These are phyloP conservation scores for Parotocinclus haroldoi DNA, from an alignment of 2,797 vertebrate genomes.

Conservation along the genomic window DNA sequence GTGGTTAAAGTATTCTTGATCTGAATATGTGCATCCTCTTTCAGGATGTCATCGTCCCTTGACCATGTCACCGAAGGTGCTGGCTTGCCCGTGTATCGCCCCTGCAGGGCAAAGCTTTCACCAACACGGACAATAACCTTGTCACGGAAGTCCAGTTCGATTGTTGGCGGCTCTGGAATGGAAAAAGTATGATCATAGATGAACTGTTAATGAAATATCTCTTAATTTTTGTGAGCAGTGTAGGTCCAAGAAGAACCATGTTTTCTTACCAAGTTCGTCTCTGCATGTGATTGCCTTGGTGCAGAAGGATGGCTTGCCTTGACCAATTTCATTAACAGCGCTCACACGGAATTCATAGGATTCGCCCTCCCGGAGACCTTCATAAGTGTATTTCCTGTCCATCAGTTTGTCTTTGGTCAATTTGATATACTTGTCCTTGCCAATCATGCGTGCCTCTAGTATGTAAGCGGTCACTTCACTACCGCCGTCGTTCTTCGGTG, in stretches of 20 bases:
- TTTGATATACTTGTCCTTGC: slow-evolving; percentile 90
- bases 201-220: too few species aligned
- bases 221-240: neutral
- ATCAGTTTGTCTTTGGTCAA: slow-evolving; percentile 89
- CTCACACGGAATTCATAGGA: slow-evolving; percentile 91
- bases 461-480: slow-evolving; percentile 92
- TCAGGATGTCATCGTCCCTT: slow-evolving; percentile 82
- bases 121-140: slow-evolving; percentile 88
- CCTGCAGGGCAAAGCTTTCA: slow-evolving; percentile 88
- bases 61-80: slow-evolving; percentile 88
- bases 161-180: slow-evolving; percentile 86
- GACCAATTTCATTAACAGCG: slow-evolving; percentile 91
- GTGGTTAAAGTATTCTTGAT: slow-evolving; percentile 86
- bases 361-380: slow-evolving; percentile 90
- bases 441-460: slow-evolving; percentile 90
- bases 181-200: too few species aligned
- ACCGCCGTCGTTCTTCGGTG: slow-evolving; percentile 89
- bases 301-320: slow-evolving; percentile 92
- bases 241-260: neutral
- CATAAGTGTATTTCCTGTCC: slow-evolving; percentile 83
- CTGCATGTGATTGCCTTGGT: slow-evolving; percentile 96
- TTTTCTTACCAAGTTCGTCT: slow-evolving; percentile 85
- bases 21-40: slow-evolving; percentile 81
- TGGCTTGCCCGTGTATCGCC: slow-evolving; percentile 91
- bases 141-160: slow-evolving; percentile 95